Conservation (phyloP, 1,140 invertebrate genomes). For the Chlorops oryzae region DNA sequence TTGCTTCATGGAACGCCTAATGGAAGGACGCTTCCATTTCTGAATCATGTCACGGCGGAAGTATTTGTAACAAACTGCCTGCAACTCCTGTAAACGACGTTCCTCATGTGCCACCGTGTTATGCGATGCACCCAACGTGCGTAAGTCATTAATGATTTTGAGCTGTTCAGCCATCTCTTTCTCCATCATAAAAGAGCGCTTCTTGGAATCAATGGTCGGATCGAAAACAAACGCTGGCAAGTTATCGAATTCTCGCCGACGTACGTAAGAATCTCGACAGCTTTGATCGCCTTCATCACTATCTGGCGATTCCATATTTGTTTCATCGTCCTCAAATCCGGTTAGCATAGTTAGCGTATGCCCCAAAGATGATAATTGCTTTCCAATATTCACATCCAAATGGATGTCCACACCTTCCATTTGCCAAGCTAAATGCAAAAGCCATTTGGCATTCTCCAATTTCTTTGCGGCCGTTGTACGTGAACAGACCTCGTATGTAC, state of each 20-base stretch:
- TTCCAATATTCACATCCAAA: constrained; percentile 91
- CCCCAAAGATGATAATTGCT: constrained; percentile 86
- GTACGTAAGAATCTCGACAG: constrained; percentile 49
- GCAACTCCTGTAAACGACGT: constrained; percentile 81
- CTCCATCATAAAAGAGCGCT: constrained; percentile 88
- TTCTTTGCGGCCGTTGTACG: constrained; percentile 76
- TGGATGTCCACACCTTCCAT: constrained; percentile 99
- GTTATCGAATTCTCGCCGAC: constrained; percentile 57
- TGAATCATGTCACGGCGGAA: constrained; percentile 58
- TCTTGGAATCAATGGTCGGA: constrained; percentile 76
- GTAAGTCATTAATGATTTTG: constrained; percentile 87
- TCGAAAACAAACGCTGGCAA: constrained; percentile 83
- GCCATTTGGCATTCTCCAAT: constrained; percentile 94
- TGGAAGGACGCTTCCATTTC: constrained; percentile 41
- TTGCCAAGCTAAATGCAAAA: constrained; percentile 95
- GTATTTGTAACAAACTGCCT: constrained; percentile 86
- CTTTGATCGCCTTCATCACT: constrained; percentile 66
- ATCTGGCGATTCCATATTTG: constrained; percentile 64
- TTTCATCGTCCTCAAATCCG: constrained; percentile 76
- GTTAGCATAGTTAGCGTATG: constrained; percentile 93
- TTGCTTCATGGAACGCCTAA: constrained; percentile 37
- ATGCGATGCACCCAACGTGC: constrained; percentile 83
- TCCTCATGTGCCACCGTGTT: constrained; percentile 87
- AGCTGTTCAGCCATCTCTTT: constrained; percentile 96
- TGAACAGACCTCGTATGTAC: constrained; percentile 95